These are phyloP conservation scores for Tachycineta bicolor DNA, from an alignment of 2,113 vertebrate genomes.

Conservation along the genomic window DNA sequence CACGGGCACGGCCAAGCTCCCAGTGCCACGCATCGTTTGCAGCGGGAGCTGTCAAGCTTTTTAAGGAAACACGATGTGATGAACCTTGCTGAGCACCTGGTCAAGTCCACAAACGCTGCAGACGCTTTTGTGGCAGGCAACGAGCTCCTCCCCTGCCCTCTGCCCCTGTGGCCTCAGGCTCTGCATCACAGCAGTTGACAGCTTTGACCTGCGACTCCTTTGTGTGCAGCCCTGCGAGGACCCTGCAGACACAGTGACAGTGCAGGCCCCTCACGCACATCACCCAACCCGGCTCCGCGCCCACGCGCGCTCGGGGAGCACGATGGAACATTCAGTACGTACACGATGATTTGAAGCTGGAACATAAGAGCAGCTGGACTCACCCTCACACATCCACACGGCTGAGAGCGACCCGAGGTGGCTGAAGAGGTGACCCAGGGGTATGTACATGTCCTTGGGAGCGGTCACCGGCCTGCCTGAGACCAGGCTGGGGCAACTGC, in stretches of 20 bases:
- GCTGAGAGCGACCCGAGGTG: neutral
- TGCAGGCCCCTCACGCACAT: neutral
- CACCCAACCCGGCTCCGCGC: neutral
- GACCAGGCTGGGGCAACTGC: neutral
- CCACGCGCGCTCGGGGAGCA: neutral
- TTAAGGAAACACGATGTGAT: neutral
- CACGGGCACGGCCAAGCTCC: neutral
- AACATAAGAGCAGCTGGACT: conserved; percentile 23
- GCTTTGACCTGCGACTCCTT: conserved; percentile 15
- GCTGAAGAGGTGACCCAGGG: neutral
- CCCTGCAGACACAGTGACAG: neutral
- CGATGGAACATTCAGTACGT: conserved; percentile 46
- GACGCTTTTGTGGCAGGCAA: neutral
- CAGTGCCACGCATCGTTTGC: neutral
- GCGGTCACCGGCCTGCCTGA: neutral
- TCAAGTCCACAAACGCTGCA: neutral
- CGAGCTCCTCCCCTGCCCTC: neutral
- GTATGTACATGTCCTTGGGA: conserved; percentile 27
- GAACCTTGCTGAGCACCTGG: neutral
- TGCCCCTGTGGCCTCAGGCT: neutral
- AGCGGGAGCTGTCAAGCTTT: neutral
- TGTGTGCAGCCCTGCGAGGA: neutral
- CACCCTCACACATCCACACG: neutral
- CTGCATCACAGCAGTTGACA: conserved; percentile 28
- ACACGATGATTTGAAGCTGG: conserved; percentile 50